These are phyloP conservation scores for Erebia aethiops DNA, from an alignment of 2,888 invertebrate species.

Conservation along the genomic window DNA sequence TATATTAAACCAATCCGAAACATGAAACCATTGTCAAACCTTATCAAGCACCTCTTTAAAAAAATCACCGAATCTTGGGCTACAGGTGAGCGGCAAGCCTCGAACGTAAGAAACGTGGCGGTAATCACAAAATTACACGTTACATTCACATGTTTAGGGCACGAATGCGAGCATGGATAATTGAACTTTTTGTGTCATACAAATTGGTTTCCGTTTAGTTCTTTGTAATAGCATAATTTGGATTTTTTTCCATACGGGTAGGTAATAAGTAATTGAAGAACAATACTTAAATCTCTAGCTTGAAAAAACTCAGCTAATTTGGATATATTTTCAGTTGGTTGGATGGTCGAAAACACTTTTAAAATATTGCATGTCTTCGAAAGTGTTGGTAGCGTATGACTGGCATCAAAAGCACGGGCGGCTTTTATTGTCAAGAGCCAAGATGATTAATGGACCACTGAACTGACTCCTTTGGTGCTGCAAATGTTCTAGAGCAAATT, in stretches of 20 bases:
- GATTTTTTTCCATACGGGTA: not conserved
- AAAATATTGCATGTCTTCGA: too few species aligned
- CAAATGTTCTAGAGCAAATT: too few species aligned
- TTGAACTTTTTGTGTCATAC: constrained; percentile 36
- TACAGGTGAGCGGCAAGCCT: constrained; percentile 43
- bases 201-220: constrained; percentile 33
- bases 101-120: constrained; percentile 57
- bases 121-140: constrained; percentile 65
- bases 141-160: constrained; percentile 51
- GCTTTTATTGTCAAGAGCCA: too few species aligned
- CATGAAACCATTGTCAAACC: not conserved
- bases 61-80: not conserved
- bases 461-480: too few species aligned
- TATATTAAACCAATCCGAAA: not conserved
- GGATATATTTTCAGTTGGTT: too few species aligned
- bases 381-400: too few species aligned
- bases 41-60: not conserved
- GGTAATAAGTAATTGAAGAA: too few species aligned
- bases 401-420: too few species aligned
- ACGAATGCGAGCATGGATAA: constrained; percentile 30
- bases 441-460: too few species aligned
- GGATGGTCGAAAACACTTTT: too few species aligned
- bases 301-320: too few species aligned
- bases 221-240: constrained; percentile 13
- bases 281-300: too few species aligned